Evolutionary conservation across 2,797 vertebrate species (phyloP).

Genomic region (Sebastes nivosus): DNA sequence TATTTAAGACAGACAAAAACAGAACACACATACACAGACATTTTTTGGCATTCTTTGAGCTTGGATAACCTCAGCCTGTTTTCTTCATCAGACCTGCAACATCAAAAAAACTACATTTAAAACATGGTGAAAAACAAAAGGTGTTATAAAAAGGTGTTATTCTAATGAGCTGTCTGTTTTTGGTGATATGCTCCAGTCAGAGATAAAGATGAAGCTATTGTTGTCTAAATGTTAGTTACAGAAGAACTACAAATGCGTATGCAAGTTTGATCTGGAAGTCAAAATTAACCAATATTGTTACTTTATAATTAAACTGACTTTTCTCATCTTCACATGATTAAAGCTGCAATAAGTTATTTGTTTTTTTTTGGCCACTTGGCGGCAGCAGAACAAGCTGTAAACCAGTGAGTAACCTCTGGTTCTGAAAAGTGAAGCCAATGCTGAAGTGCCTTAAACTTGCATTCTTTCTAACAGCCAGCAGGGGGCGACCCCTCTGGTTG

Average conservation of each 20-base stretch:
- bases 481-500: too few species aligned
- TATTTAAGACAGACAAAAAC: constrained; percentile 13
- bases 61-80: neutral
- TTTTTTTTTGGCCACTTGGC: neutral
- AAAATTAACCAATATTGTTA: neutral
- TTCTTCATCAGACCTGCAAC: neutral
- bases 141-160: neutral
- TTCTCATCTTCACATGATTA: neutral
- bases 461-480: too few species aligned
- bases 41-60: neutral
- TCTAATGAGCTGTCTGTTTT: neutral
- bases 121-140: neutral
- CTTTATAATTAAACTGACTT: neutral
- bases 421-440: too few species aligned
- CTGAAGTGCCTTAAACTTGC: too few species aligned
- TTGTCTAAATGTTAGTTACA: neutral
- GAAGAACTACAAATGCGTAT: neutral
- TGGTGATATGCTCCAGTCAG: neutral
- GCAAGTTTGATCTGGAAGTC: neutral
- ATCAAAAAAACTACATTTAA: neutral
- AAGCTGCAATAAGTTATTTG: neutral
- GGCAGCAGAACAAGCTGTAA: neutral
- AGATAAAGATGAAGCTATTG: neutral
- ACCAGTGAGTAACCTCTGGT: too few species aligned
- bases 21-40: neutral